A percentile compares a stretch with the other conserved stretches of the same genome.
Evolutionary conservation across 2,113 vertebrate species (phyloP).

Genomic region (Antigone vipio): DNA sequence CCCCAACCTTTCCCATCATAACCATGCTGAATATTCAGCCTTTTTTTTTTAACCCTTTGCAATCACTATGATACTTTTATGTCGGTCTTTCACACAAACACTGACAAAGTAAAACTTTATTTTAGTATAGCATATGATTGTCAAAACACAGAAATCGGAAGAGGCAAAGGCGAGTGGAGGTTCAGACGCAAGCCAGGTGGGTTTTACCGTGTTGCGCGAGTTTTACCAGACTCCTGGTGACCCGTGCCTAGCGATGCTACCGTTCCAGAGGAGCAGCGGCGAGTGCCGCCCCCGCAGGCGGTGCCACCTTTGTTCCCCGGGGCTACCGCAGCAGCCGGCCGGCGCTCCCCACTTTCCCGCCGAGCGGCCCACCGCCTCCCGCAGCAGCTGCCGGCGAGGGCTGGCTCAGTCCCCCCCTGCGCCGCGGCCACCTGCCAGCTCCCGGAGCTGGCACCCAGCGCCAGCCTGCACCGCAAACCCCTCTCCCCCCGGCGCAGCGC

Average conservation of each 20-base stretch:
- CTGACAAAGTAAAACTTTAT: neutral
- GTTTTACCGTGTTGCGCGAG: accelerated
- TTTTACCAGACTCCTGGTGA: too few species aligned
- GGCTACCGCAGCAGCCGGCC: neutral
- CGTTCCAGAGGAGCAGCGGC: accelerated
- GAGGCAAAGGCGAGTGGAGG: neutral
- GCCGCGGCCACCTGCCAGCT: conserved; percentile 3
- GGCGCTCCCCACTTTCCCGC: neutral
- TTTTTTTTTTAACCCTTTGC: neutral
- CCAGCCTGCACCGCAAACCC: neutral
- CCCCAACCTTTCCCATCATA: neutral
- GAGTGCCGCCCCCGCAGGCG: neutral
- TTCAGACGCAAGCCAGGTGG: neutral
- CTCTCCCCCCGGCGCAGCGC: neutral
- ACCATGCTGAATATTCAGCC: neutral
- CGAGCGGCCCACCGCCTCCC: neutral
- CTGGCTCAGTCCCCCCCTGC: neutral
- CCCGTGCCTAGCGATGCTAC: accelerated
- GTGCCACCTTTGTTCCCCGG: neutral
- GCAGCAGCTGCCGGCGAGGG: neutral
- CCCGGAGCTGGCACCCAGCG: neutral
- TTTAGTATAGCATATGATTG: accelerated
- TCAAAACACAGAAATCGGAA: neutral
- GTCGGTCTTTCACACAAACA: neutral
- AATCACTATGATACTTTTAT: neutral